phyloP scores from a whole-genome alignment of 2,888 invertebrate species.

The Habrosyne pyritoides region DNA sequence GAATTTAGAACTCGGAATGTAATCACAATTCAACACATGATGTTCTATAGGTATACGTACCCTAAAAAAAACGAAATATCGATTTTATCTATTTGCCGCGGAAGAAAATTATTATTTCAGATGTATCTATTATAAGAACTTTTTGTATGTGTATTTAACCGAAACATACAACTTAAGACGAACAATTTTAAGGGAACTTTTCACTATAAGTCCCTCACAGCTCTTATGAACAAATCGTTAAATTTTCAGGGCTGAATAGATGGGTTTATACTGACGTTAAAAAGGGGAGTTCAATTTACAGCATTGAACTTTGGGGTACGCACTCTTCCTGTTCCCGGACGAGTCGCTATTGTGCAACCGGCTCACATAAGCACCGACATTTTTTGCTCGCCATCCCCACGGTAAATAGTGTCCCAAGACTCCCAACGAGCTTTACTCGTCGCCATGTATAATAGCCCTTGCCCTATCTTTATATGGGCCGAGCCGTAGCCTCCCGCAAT shows the following conservation, averaged over 20 bases:
- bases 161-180: background rate
- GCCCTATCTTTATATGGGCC: slow-evolving; percentile 83
- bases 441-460: slow-evolving; percentile 72
- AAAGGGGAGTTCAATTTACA: background rate
- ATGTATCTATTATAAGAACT: background rate
- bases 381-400: slow-evolving; percentile 71
- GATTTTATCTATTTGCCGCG: background rate
- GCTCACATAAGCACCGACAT: slow-evolving; percentile 62
- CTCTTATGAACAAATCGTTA: too few relatives aligned
- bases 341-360: slow-evolving; percentile 74
- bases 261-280: too few relatives aligned
- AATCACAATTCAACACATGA: slow-evolving; percentile 61
- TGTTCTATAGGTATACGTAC: slow-evolving; percentile 10
- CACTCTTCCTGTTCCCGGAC: slow-evolving; percentile 64
- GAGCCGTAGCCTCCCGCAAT: slow-evolving; percentile 80
- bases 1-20: slow-evolving; percentile 68
- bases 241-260: too few relatives aligned
- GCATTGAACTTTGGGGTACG: slow-evolving; percentile 40
- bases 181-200: too few relatives aligned
- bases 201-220: too few relatives aligned
- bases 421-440: slow-evolving; percentile 56
- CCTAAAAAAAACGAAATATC: background rate
- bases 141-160: background rate
- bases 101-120: background rate
- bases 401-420: slow-evolving; percentile 69